Conservation (phyloP, 2,888 invertebrate genomes). For the Malthinus flaveolus region DNA sequence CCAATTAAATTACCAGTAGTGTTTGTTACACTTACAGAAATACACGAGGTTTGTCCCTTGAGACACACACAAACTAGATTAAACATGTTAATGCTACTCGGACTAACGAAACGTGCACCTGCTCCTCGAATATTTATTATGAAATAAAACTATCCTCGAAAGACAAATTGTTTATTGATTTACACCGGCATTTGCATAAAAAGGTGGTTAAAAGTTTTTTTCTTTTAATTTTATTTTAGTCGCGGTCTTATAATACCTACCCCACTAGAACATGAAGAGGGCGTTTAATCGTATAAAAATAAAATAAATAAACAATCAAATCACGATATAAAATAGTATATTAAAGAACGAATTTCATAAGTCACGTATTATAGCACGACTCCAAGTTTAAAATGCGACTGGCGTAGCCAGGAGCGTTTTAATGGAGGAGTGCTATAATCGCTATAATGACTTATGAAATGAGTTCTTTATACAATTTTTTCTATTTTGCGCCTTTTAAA, state of each 20-base stretch:
- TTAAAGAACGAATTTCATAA: too few species aligned
- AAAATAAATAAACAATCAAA: not conserved
- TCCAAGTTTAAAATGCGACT: too few species aligned
- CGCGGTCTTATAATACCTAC: not conserved
- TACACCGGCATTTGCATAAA: not conserved
- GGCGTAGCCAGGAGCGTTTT: too few species aligned
- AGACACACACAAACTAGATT: slow-evolving; percentile 12
- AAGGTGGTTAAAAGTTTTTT: too few species aligned
- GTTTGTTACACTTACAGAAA: slow-evolving; percentile 31
- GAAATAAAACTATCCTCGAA: too few species aligned
- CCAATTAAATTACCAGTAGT: slow-evolving; percentile 44
- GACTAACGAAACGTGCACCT: slow-evolving; percentile 22
- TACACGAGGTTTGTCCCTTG: slow-evolving; percentile 15
- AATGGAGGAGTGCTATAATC: too few species aligned
- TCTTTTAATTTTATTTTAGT: not conserved
- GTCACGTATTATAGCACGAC: too few species aligned
- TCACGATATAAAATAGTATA: too few species aligned
- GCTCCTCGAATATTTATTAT: slow-evolving; percentile 18
- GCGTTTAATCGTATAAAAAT: not conserved
- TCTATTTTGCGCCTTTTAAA: too few species aligned
- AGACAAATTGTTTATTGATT: not conserved
- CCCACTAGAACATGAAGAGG: not conserved
- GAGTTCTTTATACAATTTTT: too few species aligned
- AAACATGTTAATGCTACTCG: slow-evolving; percentile 19
- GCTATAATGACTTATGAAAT: too few species aligned